Base-by-base conservation (phyloP, 2,888 invertebrate species). In the Drosophila koepferae region DNA sequence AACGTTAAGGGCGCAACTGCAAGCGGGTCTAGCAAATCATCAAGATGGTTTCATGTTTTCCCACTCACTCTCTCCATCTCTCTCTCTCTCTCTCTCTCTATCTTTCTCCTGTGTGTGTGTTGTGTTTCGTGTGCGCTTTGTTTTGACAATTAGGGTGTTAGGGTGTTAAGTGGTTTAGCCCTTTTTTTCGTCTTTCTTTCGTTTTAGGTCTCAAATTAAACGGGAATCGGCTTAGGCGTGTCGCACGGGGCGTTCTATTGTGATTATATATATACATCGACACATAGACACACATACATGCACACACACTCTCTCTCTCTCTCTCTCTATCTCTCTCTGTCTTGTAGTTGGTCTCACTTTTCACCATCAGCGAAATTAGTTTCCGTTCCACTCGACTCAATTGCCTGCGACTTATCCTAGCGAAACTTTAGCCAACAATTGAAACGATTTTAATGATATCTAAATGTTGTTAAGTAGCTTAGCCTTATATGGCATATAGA, bases 91-190 rank as follows among this genome's bases (percentile, higher is more conserved):
- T 65, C 18, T 55, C 59, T 51, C 61, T 20, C 74, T 46, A 20
- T 75, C 31, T 54, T 41, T 53, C 55, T 63, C 54, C 51, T 66
- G 54, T 41, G 10, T 67, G 18, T 61, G 49, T 74, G 72, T 44
- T 77, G 40, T 77, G 84, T 79, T 72, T 81, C 74, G 81, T 87
- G 71, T 80, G 64, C 71, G 73, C 84, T 84, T 84, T 90, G 90
- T 91, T 89, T 87, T 89, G 89, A 91, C 89, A 89, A 89, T 89
- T 90, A 89, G 91, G 89, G 90, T 91, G 89, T 91, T 89, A 89
- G 91, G 89, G 90, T 91, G 89, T 91, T 89, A 89, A 89, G 89
- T 91, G 89, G 89, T 90, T 91, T 88, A 83, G 81, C 90, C 89
- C 89, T 90, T 88, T 77, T 77, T 86, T 78, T 72, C 55, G 55